Base-by-base conservation (phyloP, 2,113 vertebrate species). In the Zeus faber region DNA sequence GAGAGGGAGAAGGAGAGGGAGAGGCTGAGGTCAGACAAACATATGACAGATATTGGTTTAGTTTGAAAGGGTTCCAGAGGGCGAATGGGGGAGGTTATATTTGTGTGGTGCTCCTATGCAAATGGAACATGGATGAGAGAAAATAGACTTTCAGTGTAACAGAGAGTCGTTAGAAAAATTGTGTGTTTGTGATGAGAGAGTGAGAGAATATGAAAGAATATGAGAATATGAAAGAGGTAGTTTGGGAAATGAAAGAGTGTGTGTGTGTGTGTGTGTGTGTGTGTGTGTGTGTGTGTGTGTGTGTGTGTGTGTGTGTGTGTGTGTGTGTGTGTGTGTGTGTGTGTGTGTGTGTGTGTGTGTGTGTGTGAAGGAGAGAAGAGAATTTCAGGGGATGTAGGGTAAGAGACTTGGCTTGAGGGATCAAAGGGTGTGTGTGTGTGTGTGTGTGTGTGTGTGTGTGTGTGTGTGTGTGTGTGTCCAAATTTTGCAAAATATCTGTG, bases 41-140 rank as follows among this genome's bases (percentile, higher is more conserved):
- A 35, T 56, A 62, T 16, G 6, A 23, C 74, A 71, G 66, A 80
- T 74, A 83, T 74, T 77, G 56, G 59, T 60, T 67, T 70, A 65
- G 65, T 71, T 72, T 62, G 17, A 60, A 51, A 72, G 59, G 50
- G 16, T 20, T 44, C 20, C 18, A n/a, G n/a, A n/a, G n/a, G n/a
- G n/a, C n/a, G n/a, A n/a, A 46, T 11, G 46, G 2, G 23, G 44
- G 57, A 46, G 57, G 27, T 53, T 58, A 41, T 62, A 45, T 56
- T 50, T 69, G 57, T 46, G 39, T 0, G 9, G 21, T 50, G 26
- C 3, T 48, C 47, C 39, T 26, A 17, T 17, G 13, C 21, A 45
- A 14, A 10, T 29, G n/a, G n/a, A 27, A 9, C 6, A 11, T 22
- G 44, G 24, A n/a, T 22, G 56, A 6, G n/a, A n/a, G n/a, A n/a